Conservation (phyloP, 2,113 vertebrate genomes). For the Salvator merianae region DNA sequence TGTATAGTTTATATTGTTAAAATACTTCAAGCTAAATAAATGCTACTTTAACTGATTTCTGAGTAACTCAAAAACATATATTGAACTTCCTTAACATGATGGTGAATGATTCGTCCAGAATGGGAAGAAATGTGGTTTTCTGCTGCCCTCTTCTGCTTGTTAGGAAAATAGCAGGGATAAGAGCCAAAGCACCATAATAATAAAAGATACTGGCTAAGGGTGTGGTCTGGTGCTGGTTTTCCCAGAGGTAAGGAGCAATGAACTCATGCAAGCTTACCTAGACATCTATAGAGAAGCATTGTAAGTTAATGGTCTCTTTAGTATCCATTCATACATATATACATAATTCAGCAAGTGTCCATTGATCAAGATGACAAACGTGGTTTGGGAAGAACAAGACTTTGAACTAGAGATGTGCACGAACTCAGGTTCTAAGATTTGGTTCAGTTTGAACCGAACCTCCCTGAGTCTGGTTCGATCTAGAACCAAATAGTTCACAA, state of each 20-base stretch:
- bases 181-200: not conserved
- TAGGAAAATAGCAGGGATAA: not conserved
- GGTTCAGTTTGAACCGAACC: no score
- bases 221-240: not conserved
- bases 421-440: no score
- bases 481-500: no score
- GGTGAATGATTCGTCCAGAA: no score
- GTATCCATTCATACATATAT: no score
- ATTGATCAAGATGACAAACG: no score
- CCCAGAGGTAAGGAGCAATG: not conserved
- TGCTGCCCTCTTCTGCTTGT: conserved; percentile 14
- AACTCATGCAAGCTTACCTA: not conserved
- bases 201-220: not conserved
- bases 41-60: not conserved
- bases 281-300: no score
- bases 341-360: no score
- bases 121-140: not conserved
- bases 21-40: not conserved
- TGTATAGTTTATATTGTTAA: not conserved
- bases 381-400: no score
- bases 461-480: no score
- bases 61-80: not conserved
- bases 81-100: not conserved
- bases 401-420: no score
- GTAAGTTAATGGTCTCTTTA: no score